Evolutionary conservation across 2,797 vertebrate species (phyloP).

Genomic region (Clarias fuscus): DNA sequence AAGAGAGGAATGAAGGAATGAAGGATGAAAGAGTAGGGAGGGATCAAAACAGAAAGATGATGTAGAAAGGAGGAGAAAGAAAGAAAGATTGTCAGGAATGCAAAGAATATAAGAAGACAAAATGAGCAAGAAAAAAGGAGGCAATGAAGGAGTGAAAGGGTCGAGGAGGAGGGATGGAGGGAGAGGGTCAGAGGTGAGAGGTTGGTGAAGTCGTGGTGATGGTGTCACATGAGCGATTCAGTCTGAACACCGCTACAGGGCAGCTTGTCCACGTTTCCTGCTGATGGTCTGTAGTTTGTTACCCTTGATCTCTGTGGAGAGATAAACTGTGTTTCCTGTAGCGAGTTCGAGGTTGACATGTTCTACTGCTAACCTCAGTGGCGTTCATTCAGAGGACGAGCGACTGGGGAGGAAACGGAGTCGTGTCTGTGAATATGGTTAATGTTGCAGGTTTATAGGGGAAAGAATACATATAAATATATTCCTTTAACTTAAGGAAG

Average conservation of each 20-base stretch:
- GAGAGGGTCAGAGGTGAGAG: slow-evolving; percentile 59
- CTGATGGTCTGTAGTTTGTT: not conserved
- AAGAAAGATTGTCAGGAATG: not conserved
- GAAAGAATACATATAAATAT: not conserved
- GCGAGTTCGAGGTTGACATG: not conserved
- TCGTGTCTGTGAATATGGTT: not conserved
- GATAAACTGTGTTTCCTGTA: not conserved
- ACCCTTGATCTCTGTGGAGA: not conserved
- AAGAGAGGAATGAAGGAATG: too few species aligned
- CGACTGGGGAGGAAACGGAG: not conserved
- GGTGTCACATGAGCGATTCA: not conserved
- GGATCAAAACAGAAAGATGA: not conserved
- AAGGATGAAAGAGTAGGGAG: too few species aligned
- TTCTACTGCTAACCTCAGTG: not conserved
- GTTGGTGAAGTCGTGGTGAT: slow-evolving; percentile 55
- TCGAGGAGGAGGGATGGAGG: slow-evolving; percentile 53
- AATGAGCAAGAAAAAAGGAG: not conserved
- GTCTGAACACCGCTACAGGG: not conserved
- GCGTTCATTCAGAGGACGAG: not conserved
- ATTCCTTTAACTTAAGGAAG: not conserved
- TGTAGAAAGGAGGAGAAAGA: not conserved
- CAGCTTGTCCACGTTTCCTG: not conserved
- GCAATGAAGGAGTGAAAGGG: not conserved
- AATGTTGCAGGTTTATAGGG: not conserved
- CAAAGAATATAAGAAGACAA: not conserved